A percentile compares a stretch with the other conserved stretches of the same genome.
phyloP scores from a whole-genome alignment of 2,797 vertebrate genomes.

The Limnodromus scolopaceus region DNA sequence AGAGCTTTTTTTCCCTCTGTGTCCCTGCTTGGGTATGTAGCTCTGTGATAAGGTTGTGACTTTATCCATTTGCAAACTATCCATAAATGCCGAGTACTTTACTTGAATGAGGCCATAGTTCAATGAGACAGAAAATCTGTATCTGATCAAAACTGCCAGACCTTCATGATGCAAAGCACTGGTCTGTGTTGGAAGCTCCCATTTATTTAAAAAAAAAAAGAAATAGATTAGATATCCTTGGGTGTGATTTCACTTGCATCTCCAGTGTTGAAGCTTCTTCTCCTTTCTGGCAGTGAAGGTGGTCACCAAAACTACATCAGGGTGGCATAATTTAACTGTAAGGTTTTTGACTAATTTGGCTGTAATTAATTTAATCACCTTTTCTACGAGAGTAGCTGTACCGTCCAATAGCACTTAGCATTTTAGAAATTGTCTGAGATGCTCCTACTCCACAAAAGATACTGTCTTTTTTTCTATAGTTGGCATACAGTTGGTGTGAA shows the following conservation, averaged over 20 bases:
- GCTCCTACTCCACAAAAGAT: neutral
- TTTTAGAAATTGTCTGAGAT: neutral
- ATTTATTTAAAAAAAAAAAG: neutral
- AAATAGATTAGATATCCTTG: neutral
- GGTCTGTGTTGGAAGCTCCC: neutral
- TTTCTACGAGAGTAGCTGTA: neutral
- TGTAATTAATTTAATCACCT: neutral
- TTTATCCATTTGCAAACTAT: neutral
- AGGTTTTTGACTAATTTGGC: neutral
- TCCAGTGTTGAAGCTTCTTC: neutral
- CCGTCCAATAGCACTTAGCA: neutral
- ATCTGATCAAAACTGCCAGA: neutral
- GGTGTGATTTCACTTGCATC: neutral
- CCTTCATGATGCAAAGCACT: neutral
- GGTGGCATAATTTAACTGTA: neutral
- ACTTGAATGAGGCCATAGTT: neutral
- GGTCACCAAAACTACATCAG: neutral
- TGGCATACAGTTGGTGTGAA: neutral
- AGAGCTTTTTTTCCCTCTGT: rapidly evolving
- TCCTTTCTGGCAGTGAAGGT: neutral
- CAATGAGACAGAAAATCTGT: neutral
- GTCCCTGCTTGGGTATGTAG: neutral
- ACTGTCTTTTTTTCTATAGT: neutral
- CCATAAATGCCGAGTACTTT: neutral
- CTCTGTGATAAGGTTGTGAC: neutral